Evolutionary conservation across 2,797 vertebrate genomes (phyloP), one percentile per base, ranked within the genome.

Genomic region (Passerculus sandwichensis): DNA sequence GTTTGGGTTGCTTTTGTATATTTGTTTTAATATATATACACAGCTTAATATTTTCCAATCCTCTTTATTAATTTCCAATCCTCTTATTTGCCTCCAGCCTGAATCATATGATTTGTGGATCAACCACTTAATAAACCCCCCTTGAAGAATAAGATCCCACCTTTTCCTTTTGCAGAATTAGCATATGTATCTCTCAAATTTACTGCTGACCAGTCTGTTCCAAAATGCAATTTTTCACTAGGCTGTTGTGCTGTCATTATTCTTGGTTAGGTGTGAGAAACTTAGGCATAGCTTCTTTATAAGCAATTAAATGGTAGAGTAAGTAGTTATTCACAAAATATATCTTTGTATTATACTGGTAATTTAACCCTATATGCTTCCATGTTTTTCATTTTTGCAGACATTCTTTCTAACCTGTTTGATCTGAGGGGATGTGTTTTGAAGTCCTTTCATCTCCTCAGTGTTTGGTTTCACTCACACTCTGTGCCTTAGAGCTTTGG

Each of bases 401-500:
- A 44, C 40, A 42, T 92, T 87, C 42, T 86, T 91, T 84, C 70
- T 64, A 44, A 54, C 19, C 44, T 89, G 26, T 92, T 94, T 95
- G 78, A 85, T 95, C 82, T 84, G 81, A 88, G 66, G 48, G 30
- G 62, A 38, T 65, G 18, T 59, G 20, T 66, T 92, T 92, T 88
- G 15, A 92, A 81, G 40, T 50, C 85, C 73, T 93, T 94, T 96
- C 69, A 78, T 94, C 59, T 80, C 53, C 76, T 75, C 51, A 64
- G n/a, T 81, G 38, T 92, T 95, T 88, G 53, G 32, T 93, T 92
- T 93, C 56, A 56, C 70, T 89, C 70, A 15, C 0, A 1, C 47
- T 80, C 62, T 38, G 61, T 62, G 75, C 76, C 54, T 65, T 38
- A 53, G 57, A 77, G 65, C 57, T 93, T 81, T 54, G 54, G 8